Percentiles rank a stretch among this genome's conserved stretches.
phyloP scores from a whole-genome alignment of 1,140 invertebrate species.

The Ephestia elutella region DNA sequence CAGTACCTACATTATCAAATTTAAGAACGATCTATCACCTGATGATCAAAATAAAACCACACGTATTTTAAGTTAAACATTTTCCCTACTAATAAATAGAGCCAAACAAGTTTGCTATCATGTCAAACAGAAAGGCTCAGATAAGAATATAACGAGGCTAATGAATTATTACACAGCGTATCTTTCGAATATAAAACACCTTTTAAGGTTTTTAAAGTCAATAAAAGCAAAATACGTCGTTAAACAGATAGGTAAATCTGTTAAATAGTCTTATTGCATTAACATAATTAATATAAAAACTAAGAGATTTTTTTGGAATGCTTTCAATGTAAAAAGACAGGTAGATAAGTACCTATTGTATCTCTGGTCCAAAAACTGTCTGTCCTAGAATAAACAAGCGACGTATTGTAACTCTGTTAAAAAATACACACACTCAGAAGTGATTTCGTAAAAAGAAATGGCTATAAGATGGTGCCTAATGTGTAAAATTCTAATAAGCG shows the following conservation, averaged over 20 bases:
- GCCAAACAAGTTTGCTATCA: background rate
- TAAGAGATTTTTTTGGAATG: background rate
- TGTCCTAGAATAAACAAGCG: no score
- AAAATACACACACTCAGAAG: no score
- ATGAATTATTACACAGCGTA: slow-evolving; percentile 10
- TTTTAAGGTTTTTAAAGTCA: slow-evolving; percentile 12
- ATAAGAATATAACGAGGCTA: background rate
- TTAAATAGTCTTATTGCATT: background rate
- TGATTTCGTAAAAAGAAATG: no score
- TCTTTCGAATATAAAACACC: slow-evolving; percentile 13
- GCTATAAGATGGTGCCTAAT: no score
- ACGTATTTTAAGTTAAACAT: background rate
- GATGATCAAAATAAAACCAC: background rate
- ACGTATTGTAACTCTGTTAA: no score
- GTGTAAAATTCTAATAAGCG: no score
- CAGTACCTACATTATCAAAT: no score
- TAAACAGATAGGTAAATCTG: slow-evolving; percentile 5
- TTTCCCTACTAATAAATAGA: background rate
- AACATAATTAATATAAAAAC: background rate
- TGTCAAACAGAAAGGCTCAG: background rate
- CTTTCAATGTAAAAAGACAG: no score
- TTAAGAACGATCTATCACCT: no score
- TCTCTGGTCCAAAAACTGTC: no score
- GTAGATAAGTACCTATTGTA: no score
- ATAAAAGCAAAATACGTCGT: slow-evolving; percentile 7